Base-by-base conservation (phyloP, 2,888 invertebrate species). In the Hirtodrosophila cameraria region DNA sequence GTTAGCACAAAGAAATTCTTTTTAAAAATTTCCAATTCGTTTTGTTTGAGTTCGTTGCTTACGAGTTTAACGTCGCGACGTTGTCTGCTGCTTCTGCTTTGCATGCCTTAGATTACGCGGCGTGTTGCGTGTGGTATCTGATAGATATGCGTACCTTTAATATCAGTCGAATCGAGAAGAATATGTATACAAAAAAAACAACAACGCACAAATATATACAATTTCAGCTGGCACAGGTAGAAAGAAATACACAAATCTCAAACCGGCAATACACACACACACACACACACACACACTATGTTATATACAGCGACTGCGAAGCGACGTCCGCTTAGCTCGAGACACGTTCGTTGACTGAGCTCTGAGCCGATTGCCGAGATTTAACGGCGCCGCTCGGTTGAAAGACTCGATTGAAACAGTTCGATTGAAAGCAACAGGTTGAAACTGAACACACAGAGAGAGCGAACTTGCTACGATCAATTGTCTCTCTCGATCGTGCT, bases 331-430 rank as follows among this genome's bases (percentile, higher is more conserved):
- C 71, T 74, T 82, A 61, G 75, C 69, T 81, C 72, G 72, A 88
- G 81, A 75, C 79, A 67, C 78, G 84, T 79, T 88, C 87, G 85
- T 86, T 73, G 70, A 87, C 88, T 87, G 75, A 88, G 60, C 62
- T 59, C 38, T 9, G 33, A 67, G 72, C 67, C 73, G 79, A 63
- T 80, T 67, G 77, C 41, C 48, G 69, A 69, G 84, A 86, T 86
- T 86, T 66, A 43, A 52, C 68, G 41, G n/a, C 53, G 61, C 50
- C 36, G 15, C 43, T 15, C 57, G 61, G 57, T 77, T 76, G 82
- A 79, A 79, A 49, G 58, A 18, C 11, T 25, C 65, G 77, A 61
- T 80, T 78, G 82, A 79, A 79, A 46, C 60, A 18, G 8, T 25
- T 6, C 65, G 77, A 63, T 80, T 78, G 73, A 79, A 79, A 69